These are phyloP conservation scores for Oreochromis niloticus DNA, from an alignment of 2,113 vertebrate species.

Conservation along the genomic window DNA sequence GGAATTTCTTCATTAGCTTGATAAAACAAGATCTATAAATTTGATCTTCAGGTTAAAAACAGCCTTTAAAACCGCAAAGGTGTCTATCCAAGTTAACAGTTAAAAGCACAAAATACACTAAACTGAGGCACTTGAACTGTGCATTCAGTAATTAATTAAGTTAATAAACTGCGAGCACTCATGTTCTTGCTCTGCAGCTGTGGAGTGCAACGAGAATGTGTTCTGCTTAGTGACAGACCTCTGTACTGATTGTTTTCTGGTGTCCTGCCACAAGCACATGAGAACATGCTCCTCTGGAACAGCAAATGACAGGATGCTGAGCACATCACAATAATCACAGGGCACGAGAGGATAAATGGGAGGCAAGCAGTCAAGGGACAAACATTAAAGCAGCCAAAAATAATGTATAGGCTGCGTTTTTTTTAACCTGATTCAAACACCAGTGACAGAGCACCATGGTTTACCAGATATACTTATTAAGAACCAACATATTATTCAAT, in stretches of 20 bases:
- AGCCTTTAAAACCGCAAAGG: neutral
- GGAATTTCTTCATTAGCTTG: neutral
- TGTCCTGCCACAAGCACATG: neutral
- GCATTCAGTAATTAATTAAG: constrained; percentile 38
- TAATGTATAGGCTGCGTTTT: neutral
- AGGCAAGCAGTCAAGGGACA: neutral
- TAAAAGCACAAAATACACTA: neutral
- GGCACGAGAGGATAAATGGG: neutral
- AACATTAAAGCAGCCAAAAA: neutral
- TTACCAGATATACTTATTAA: neutral
- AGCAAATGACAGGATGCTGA: neutral
- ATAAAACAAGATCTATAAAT: neutral
- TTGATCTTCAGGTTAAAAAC: neutral
- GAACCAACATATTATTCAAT: neutral
- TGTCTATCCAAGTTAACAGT: neutral
- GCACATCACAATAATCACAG: neutral
- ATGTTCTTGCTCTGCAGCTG: neutral
- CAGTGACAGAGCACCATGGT: neutral
- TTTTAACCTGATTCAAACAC: neutral
- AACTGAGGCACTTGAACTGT: constrained; percentile 17
- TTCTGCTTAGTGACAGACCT: neutral
- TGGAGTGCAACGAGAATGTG: constrained; percentile 11
- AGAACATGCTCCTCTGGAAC: neutral
- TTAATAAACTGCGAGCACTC: constrained; percentile 38
- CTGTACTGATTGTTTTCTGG: neutral